These are phyloP conservation scores for Euzophera pinguis DNA, from an alignment of 2,888 invertebrate species.

Conservation along the genomic window DNA sequence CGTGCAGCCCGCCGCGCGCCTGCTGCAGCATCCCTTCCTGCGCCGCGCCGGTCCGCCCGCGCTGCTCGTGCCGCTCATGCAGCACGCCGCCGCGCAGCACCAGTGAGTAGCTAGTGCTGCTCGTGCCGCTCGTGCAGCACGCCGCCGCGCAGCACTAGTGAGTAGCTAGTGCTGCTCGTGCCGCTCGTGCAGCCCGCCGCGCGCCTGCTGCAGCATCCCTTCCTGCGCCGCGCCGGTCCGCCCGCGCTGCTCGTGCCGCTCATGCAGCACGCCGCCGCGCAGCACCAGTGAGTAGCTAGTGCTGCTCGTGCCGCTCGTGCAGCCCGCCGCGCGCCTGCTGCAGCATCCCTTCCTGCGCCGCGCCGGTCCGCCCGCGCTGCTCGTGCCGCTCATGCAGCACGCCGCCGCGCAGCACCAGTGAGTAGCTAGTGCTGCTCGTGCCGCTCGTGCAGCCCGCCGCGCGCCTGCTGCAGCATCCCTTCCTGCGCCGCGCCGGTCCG, in stretches of 20 bases:
- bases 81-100: conserved; percentile 59
- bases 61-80: conserved; percentile 94
- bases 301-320: background rate
- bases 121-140: background rate
- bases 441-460: conserved; percentile 94
- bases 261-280: conserved; percentile 82
- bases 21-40: conserved; percentile 96
- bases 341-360: conserved; percentile 96
- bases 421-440: conserved; percentile 87
- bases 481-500: conserved; percentile 94
- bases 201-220: conserved; percentile 95
- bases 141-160: conserved; percentile 27
- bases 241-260: conserved; percentile 95
- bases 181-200: conserved; percentile 94
- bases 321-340: conserved; percentile 44
- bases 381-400: conserved; percentile 91
- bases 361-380: conserved; percentile 94
- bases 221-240: conserved; percentile 94
- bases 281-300: background rate
- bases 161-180: conserved; percentile 87
- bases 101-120: background rate
- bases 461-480: conserved; percentile 95
- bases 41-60: conserved; percentile 95
- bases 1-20: conserved; percentile 93
- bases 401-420: conserved; percentile 27